These are phyloP conservation scores for Trichopria drosophilae DNA, from an alignment of 2,888 invertebrate species.

Conservation along the genomic window DNA sequence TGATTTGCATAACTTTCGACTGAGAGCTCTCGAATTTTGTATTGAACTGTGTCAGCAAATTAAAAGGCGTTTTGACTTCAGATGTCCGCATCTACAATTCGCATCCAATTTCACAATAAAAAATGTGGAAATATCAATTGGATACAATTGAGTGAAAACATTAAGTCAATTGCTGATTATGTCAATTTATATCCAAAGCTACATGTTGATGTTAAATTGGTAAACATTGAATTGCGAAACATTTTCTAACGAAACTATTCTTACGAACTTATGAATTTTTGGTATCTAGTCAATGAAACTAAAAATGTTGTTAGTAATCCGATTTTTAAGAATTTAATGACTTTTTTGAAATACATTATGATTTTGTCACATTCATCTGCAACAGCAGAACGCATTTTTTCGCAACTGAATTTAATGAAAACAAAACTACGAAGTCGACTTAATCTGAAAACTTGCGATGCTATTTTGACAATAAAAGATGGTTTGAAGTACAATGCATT, in stretches of 20 bases:
- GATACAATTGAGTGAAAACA: conserved; percentile 12
- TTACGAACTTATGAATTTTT: conserved; percentile 1
- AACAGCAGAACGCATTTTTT: conserved; percentile 22
- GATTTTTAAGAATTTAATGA: conserved; percentile 19
- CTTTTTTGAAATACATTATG: conserved; percentile 17
- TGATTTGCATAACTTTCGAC: conserved; percentile 17
- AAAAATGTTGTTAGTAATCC: conserved; percentile 1
- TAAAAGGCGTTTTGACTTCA: conserved; percentile 21
- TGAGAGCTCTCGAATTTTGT: conserved; percentile 14
- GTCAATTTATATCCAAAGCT: conserved; percentile 9
- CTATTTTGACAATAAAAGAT: conserved; percentile 19
- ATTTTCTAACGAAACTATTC: not conserved
- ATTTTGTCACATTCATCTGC: conserved; percentile 23
- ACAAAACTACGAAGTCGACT: conserved; percentile 20
- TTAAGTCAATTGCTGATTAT: conserved; percentile 9
- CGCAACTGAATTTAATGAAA: conserved; percentile 22
- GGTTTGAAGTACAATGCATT: not conserved
- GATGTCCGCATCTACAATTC: not conserved
- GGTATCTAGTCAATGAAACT: not conserved
- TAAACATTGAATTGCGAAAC: conserved; percentile 10
- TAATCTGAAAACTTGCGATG: conserved; percentile 16
- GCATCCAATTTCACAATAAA: conserved; percentile 14
- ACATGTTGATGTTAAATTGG: not conserved
- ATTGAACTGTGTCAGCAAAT: conserved; percentile 10
- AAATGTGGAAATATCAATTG: no score